Evolutionary conservation across 2,113 vertebrate species (phyloP), one percentile per base, ranked within the genome.

Genomic region (Eptesicus fuscus): DNA sequence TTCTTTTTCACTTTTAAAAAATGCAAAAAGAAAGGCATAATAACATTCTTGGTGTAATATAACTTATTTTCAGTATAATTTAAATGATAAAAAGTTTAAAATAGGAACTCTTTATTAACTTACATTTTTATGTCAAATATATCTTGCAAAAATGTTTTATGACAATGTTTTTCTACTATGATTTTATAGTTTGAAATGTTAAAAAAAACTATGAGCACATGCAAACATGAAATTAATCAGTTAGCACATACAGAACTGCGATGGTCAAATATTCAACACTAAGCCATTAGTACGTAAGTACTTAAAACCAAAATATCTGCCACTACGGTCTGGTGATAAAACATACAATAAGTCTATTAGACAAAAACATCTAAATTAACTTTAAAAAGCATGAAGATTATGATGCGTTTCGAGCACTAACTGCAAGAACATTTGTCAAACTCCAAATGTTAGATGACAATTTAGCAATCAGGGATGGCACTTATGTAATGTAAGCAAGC

Each of bases 361-460:
- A 97, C 3, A 97, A 95, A 96, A 97, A 91, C 56, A 97, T 96
- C 90, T 90, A 96, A 95, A 96, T 95, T 17, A 40, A 95, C 69
- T 93, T 96, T 49, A 86, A 93, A 98, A 95, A 95, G 95, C 95
- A 98, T 96, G 98, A 78, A 94, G 88, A 89, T 56, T 94, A 97
- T 71, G 88, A 90, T 93, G 97, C 92, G 79, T 98, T 96, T 97
- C 96, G 97, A 97, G 97, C 93, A 98, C 96, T 96, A 96, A 84
- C 82, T 96, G 94, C 83, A 97, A 97, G 96, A 95, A 98, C 96
- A 98, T 78, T 32, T 82, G 91, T 87, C 91, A 95, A 96, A 98
- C 95, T 98, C 80, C 93, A 96, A 95, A 96, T 98, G 97, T 98
- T 98, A 98, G 95, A 97, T 97, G 98, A 97, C 97, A 97, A 98